Percentiles rank a stretch among this genome's conserved stretches.
Conservation (phyloP, 2,888 invertebrate species). For the Hydriomena furcata region DNA sequence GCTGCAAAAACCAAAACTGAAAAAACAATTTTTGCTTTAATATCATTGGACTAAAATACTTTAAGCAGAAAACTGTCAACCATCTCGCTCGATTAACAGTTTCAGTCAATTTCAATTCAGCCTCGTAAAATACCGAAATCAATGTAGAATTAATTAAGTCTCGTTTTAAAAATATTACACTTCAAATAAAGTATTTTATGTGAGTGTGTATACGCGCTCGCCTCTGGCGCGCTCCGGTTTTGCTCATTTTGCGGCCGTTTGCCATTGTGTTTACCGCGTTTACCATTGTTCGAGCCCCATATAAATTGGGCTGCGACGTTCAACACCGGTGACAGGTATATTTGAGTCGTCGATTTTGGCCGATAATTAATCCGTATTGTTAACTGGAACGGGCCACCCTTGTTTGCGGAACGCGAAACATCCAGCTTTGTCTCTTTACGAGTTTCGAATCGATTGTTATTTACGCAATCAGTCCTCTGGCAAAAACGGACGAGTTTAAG, state of each 20-base stretch:
- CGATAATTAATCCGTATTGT: constrained; percentile 83
- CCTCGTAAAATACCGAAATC: constrained; percentile 26
- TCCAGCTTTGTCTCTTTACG: constrained; percentile 53
- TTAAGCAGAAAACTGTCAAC: no score
- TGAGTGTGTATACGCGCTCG: constrained; percentile 26
- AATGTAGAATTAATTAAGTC: constrained; percentile 27
- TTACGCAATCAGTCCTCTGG: constrained; percentile 27
- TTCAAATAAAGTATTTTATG: constrained; percentile 25
- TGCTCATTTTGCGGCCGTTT: constrained; percentile 73
- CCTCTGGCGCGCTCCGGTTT: constrained; percentile 45
- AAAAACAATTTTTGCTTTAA: background rate
- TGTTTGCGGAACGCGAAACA: constrained; percentile 57
- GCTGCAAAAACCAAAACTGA: background rate
- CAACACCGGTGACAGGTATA: constrained; percentile 80
- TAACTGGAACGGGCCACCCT: constrained; percentile 77
- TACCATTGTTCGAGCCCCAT: constrained; percentile 79
- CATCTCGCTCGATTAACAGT: no score
- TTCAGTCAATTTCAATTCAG: constrained; percentile 3
- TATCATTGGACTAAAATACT: no score
- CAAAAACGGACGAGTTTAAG: constrained; percentile 1
- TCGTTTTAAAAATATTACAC: constrained; percentile 28
- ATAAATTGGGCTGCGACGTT: constrained; percentile 78
- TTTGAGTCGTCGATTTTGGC: constrained; percentile 80
- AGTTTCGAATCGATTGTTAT: constrained; percentile 52
- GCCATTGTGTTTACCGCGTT: constrained; percentile 80